phyloP scores from a whole-genome alignment of 2,888 invertebrate genomes.

The Heliconius ethilla region DNA sequence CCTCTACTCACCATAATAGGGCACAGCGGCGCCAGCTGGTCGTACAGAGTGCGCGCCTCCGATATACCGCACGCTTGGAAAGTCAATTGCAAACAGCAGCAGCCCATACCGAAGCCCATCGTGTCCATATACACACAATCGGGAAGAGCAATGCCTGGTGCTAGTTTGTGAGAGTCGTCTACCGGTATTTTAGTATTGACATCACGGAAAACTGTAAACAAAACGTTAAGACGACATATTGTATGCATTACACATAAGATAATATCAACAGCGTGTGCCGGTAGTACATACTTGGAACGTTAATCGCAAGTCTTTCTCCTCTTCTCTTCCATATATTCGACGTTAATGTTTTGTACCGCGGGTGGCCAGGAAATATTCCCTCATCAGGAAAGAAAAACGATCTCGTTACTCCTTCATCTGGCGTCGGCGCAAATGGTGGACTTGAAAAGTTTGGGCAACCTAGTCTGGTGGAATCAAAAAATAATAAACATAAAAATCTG shows the following conservation, averaged over 20 bases:
- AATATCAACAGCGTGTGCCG: neutral
- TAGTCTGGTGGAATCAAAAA: slow-evolving; percentile 77
- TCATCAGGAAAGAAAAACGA: slow-evolving; percentile 98
- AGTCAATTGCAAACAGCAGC: slow-evolving; percentile 97
- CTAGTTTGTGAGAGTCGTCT: slow-evolving; percentile 85
- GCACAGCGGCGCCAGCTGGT: slow-evolving; percentile 97
- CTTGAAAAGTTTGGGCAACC: slow-evolving; percentile 94
- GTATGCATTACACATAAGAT: neutral
- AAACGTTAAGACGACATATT: neutral
- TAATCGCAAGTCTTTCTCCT: slow-evolving; percentile 97
- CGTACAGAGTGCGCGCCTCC: slow-evolving; percentile 97
- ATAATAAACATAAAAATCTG: neutral
- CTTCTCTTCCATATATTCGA: slow-evolving; percentile 95
- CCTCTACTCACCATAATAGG: slow-evolving; percentile 91
- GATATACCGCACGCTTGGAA: slow-evolving; percentile 98
- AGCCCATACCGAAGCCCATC: slow-evolving; percentile 99
- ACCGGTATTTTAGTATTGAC: slow-evolving; percentile 92
- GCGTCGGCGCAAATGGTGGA: slow-evolving; percentile 85
- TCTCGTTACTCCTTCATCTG: slow-evolving; percentile 87
- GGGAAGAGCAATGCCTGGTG: slow-evolving; percentile 86
- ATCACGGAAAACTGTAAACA: slow-evolving; percentile 90
- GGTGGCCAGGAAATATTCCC: slow-evolving; percentile 96
- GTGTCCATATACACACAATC: slow-evolving; percentile 99
- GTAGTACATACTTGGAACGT: slow-evolving; percentile 90
- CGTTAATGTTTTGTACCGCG: slow-evolving; percentile 95